phyloP scores from a whole-genome alignment of 37 sponge, comb jelly and placozoan species.

The Theonella swinhoei region DNA sequence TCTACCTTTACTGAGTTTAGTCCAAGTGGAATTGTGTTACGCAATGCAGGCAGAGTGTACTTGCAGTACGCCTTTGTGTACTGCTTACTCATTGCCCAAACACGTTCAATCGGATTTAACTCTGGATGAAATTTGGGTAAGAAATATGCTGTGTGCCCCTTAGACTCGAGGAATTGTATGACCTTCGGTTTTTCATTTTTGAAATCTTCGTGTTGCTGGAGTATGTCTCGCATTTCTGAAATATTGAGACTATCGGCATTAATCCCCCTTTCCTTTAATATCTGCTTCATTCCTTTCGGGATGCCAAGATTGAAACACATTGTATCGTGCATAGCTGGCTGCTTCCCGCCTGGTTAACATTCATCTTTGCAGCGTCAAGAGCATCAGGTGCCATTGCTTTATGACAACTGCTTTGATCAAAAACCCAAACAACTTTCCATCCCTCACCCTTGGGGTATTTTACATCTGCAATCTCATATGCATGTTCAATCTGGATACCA shows the following conservation, averaged over 20 bases:
- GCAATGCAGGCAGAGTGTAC: neutral
- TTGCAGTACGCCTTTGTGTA: slow-evolving; percentile 20
- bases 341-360: slow-evolving; percentile 51
- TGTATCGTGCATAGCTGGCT: slow-evolving; percentile 28
- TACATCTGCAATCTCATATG: neutral
- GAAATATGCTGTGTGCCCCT: slow-evolving; percentile 20
- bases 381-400: slow-evolving; percentile 46
- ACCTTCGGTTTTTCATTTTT: slow-evolving; percentile 17
- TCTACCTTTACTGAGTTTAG: slow-evolving; percentile 3
- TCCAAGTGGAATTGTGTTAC: neutral
- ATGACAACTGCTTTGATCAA: slow-evolving; percentile 44
- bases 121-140: slow-evolving; percentile 43
- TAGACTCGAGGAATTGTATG: neutral
- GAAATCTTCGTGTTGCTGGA: slow-evolving; percentile 27
- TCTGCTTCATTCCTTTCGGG: slow-evolving; percentile 39
- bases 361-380: slow-evolving; percentile 29
- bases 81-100: slow-evolving; percentile 28
- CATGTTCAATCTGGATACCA: neutral
- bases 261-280: slow-evolving; percentile 14
- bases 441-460: slow-evolving; percentile 10
- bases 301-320: slow-evolving; percentile 14
- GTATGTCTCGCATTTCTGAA: slow-evolving; percentile 3
- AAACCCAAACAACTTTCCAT: slow-evolving; percentile 37
- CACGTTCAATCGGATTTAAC: slow-evolving; percentile 32
- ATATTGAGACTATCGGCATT: slow-evolving; percentile 7